A percentile compares a stretch with the other conserved stretches of the same genome.
Evolutionary conservation across 2,888 invertebrate genomes (phyloP).

Genomic region (Trachelus tabidus): DNA sequence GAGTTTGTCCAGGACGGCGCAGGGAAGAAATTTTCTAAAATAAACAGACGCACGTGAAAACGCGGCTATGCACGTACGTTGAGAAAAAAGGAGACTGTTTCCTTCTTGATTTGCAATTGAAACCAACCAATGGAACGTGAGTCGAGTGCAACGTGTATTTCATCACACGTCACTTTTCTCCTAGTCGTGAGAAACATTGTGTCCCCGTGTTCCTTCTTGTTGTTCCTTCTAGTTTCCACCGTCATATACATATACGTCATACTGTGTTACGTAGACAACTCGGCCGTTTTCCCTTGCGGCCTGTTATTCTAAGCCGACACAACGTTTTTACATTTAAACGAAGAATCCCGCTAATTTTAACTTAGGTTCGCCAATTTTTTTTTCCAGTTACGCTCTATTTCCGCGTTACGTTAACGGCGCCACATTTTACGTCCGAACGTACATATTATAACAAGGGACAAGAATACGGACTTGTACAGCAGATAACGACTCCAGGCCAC

Average conservation of each 20-base stretch:
- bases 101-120: neutral
- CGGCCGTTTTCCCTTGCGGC: neutral
- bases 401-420: neutral
- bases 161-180: neutral
- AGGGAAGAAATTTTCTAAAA: neutral
- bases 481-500: neutral
- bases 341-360: constrained; percentile 43
- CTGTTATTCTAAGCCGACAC: neutral
- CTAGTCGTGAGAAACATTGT: too few relatives aligned
- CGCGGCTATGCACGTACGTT: neutral
- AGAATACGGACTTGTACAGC: neutral
- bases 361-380: constrained; percentile 8
- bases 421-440: neutral
- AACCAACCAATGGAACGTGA: neutral
- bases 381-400: neutral
- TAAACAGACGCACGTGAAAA: neutral
- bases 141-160: neutral
- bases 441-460: neutral
- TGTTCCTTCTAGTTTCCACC: neutral
- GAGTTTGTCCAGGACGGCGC: neutral
- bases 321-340: constrained; percentile 34
- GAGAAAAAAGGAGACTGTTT: neutral
- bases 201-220: neutral
- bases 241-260: neutral
- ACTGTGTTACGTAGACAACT: neutral